Evolutionary conservation across 2,113 vertebrate genomes (phyloP).

Genomic region (Atrichornis clamosus): DNA sequence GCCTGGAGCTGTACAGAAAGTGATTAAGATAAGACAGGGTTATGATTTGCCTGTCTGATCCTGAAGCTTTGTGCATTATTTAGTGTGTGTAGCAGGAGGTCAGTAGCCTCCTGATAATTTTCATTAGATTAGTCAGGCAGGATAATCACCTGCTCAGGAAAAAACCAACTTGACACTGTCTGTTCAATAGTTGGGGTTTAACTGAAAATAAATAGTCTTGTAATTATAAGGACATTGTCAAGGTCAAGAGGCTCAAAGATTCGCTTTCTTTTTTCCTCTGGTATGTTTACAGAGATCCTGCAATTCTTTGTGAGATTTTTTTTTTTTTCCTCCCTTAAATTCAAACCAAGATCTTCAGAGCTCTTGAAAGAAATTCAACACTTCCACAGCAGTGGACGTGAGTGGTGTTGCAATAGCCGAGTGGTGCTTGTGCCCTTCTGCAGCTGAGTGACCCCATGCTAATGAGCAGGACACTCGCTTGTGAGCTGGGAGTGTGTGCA

Average conservation of each 20-base stretch:
- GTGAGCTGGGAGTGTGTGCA: rapidly evolving
- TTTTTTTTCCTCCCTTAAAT: not conserved
- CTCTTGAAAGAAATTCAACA: conserved; percentile 43
- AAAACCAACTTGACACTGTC: conserved; percentile 28
- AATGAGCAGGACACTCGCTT: not conserved
- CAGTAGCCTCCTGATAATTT: conserved; percentile 61
- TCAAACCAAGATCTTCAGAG: not conserved
- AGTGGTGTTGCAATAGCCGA: conserved; percentile 26
- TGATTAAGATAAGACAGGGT: conserved; percentile 58
- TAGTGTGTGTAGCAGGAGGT: conserved; percentile 56
- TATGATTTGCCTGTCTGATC: conserved; percentile 61
- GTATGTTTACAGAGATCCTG: conserved; percentile 42
- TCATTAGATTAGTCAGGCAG: conserved; percentile 61
- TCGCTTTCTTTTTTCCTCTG: not conserved
- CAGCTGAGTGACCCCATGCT: conserved; percentile 23
- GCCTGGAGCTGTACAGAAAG: conserved; percentile 37
- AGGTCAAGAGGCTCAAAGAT: conserved; percentile 53
- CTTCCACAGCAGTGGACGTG: conserved; percentile 19
- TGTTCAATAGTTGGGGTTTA: conserved; percentile 51
- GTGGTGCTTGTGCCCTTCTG: not conserved
- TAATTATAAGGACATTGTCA: conserved; percentile 55
- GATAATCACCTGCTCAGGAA: conserved; percentile 53
- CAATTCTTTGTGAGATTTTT: not conserved
- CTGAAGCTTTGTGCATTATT: conserved; percentile 59
- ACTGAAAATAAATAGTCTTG: conserved; percentile 59